Base-by-base conservation (phyloP, 2,113 vertebrate species). In the Porphyrio hochstetteri region DNA sequence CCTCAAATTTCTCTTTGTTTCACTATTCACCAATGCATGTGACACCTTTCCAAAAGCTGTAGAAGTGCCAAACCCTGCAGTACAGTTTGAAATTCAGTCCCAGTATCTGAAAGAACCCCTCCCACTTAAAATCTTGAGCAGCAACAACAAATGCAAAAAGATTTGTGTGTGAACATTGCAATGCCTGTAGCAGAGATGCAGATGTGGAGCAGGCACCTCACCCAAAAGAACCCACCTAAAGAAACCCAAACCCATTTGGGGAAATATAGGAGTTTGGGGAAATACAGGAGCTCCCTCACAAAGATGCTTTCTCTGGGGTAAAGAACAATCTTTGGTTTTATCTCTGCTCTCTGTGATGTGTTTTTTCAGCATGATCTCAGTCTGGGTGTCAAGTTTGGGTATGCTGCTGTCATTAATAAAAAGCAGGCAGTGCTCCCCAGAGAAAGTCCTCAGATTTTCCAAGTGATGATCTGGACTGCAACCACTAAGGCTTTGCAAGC, bases 201-300 rank as follows among this genome's bases (percentile, higher is more conserved):
- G 29, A 24, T 63, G 56, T 27, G 44, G 9, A 67, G 23, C 36
- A 9, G 27, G 23, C 21, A 60, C 23, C 18, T 6, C 21, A 33
- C 17, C 16, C 24, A 38, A 0, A 0, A 68, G 36, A 31, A 82
- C 53, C 23, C 33, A 46, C 7, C 21, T 15, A 23, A 16, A 50
- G 42, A 74, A 59, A 10, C 46, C 46, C 46, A 48, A 48, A 48
- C 46, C 46, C n/a, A 6, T 11, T 56, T n/a, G 29, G 24, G 33
- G 33, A 33, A 42, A 36, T 15, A 33, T 0, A 44, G 16, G 23
- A n/a, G 3, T 69, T 55, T n/a, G 18, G 24, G 33, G 33, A 33
- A 42, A 36, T 15, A 33, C 0, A 44, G 16, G 23, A n/a, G 44
- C 44, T 75, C 70, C 33, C 46, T 31, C 53, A 69, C 38, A 44